phyloP scores from a whole-genome alignment of 2,113 vertebrate species.

The Zapus hudsonius region DNA sequence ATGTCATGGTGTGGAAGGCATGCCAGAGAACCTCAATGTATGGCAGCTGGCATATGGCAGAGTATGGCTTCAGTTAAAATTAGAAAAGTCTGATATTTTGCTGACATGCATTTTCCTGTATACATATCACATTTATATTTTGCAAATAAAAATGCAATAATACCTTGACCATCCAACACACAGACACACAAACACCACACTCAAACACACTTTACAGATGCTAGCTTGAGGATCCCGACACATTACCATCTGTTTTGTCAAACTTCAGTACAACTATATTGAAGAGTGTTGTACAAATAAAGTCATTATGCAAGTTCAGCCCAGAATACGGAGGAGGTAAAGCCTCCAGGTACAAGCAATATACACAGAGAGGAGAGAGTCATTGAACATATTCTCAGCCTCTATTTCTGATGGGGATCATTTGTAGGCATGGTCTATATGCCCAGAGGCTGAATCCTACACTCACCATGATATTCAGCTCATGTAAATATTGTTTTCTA shows the following conservation, averaged over 20 bases:
- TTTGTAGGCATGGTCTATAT: neutral
- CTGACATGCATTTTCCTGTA: neutral
- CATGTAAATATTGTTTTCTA: neutral
- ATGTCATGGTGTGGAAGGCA: neutral
- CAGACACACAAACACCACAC: neutral
- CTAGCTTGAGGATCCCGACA: neutral
- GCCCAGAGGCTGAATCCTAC: neutral
- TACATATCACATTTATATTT: neutral
- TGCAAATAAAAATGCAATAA: neutral
- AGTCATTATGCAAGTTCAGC: neutral
- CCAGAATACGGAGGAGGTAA: neutral
- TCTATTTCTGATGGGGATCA: neutral
- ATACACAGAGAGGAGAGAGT: neutral
- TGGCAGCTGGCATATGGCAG: neutral
- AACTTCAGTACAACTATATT: no score
- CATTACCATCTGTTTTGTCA: no score
- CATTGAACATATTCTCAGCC: neutral
- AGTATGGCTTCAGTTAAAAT: neutral
- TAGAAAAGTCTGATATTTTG: neutral
- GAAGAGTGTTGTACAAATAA: no score
- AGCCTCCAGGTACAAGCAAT: neutral
- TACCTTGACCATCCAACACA: neutral
- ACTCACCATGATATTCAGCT: neutral
- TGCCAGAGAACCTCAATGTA: neutral
- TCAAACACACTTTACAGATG: neutral